phyloP scores from a whole-genome alignment of 2,797 vertebrate genomes.

The Phataginus tricuspis region DNA sequence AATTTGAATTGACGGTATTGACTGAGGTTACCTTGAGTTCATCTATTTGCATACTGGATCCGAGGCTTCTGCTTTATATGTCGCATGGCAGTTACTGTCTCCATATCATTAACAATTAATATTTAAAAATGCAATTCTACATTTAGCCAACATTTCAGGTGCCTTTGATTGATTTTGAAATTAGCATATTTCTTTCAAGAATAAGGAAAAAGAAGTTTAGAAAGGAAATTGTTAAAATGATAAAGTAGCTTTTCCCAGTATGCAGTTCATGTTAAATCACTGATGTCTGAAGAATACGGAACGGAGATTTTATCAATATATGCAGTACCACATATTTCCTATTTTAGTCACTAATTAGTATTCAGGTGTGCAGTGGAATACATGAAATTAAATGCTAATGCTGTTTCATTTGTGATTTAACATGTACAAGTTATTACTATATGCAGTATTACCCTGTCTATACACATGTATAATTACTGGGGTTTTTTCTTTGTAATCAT shows the following conservation, averaged over 20 bases:
- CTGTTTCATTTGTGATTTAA: constrained; percentile 67
- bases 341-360: constrained; percentile 71
- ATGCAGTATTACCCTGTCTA: neutral
- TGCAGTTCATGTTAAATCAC: constrained; percentile 64
- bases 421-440: constrained; percentile 10
- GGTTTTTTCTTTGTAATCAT: constrained; percentile 54
- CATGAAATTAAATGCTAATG: constrained; percentile 72
- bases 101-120: constrained; percentile 49
- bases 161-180: constrained; percentile 56
- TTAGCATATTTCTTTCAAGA: constrained; percentile 51
- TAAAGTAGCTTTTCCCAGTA: neutral
- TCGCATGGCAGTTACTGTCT: neutral
- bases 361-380: constrained; percentile 66
- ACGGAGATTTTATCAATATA: constrained; percentile 74
- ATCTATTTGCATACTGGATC: constrained; percentile 6
- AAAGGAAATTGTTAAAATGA: constrained; percentile 35
- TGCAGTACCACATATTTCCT: constrained; percentile 60
- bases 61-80: neutral
- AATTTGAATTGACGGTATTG: neutral
- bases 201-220: constrained; percentile 23
- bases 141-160: constrained; percentile 35
- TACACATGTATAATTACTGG: constrained; percentile 22
- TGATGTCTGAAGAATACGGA: constrained; percentile 67
- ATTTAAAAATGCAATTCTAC: constrained; percentile 53
- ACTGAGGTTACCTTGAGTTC: constrained; percentile 12